These are phyloP conservation scores for Pogona vitticeps DNA, from an alignment of 2,113 vertebrate genomes.

Conservation along the genomic window DNA sequence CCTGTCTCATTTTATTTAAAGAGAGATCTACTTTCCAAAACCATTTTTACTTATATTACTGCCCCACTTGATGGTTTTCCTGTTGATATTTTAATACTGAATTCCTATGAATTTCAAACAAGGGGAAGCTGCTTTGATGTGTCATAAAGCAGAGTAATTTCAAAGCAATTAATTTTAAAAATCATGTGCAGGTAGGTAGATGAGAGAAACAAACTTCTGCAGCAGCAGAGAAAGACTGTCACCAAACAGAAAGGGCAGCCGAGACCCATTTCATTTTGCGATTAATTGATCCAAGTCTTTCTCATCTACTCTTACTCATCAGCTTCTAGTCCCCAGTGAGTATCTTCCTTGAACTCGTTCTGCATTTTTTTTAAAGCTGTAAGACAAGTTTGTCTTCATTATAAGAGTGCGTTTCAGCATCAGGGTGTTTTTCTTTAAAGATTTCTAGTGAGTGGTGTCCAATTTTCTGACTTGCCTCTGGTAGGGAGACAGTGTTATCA, in stretches of 20 bases:
- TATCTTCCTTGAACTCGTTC: slow-evolving; percentile 43
- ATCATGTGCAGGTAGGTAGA: background rate
- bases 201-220: background rate
- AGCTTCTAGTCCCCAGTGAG: slow-evolving; percentile 21
- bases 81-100: background rate
- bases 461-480: slow-evolving; percentile 40
- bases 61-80: background rate
- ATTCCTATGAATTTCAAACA: background rate
- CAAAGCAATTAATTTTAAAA: background rate
- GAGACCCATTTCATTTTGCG: slow-evolving; percentile 26
- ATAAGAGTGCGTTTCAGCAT: slow-evolving; percentile 33
- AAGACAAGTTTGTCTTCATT: slow-evolving; percentile 37
- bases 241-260: slow-evolving; percentile 44
- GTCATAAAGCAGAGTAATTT: background rate
- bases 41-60: background rate
- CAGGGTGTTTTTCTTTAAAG: background rate
- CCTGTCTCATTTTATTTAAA: background rate
- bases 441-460: background rate
- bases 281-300: slow-evolving; percentile 51
- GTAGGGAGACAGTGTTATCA: slow-evolving; percentile 18
- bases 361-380: slow-evolving; percentile 17
- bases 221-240: slow-evolving; percentile 47
- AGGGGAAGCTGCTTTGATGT: background rate
- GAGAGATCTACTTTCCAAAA: background rate
- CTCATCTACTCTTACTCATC: slow-evolving; percentile 24